A percentile compares a stretch with the other conserved stretches of the same genome.
These are phyloP conservation scores for Falco punctatus DNA, from an alignment of 2,113 vertebrate species.

Conservation along the genomic window DNA sequence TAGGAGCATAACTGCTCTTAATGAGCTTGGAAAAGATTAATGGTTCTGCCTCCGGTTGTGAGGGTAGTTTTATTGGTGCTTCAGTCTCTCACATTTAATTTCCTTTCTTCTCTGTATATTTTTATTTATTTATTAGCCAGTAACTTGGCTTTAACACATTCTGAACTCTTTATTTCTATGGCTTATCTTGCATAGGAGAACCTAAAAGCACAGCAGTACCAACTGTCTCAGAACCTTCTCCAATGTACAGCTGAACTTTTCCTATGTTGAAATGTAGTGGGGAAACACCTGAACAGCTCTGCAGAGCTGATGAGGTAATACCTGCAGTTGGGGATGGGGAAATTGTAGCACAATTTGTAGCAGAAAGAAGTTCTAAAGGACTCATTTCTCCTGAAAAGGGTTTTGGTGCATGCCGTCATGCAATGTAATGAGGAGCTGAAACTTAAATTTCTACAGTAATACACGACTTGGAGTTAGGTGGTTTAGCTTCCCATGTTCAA, in stretches of 20 bases:
- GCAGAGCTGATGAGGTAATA: neutral
- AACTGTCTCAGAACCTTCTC: neutral
- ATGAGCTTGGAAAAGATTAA: neutral
- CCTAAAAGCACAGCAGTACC: neutral
- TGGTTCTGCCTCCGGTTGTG: neutral
- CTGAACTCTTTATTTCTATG: neutral
- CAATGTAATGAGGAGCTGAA: neutral
- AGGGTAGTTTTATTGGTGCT: neutral
- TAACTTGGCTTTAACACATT: neutral
- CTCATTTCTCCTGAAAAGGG: neutral
- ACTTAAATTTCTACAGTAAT: neutral
- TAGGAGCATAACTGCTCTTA: neutral
- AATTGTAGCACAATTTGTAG: neutral
- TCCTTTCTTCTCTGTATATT: neutral
- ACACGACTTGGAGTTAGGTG: neutral
- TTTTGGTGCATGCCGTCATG: neutral
- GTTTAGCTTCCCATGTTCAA: neutral
- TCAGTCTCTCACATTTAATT: neutral
- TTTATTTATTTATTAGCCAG: neutral
- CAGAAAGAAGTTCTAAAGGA: neutral
- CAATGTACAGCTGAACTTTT: neutral
- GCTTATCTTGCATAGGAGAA: neutral
- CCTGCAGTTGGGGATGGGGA: neutral
- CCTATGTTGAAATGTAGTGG: neutral
- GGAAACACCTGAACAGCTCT: neutral